Conservation (phyloP, 2,888 invertebrate genomes). For the Branchellion lobata region DNA sequence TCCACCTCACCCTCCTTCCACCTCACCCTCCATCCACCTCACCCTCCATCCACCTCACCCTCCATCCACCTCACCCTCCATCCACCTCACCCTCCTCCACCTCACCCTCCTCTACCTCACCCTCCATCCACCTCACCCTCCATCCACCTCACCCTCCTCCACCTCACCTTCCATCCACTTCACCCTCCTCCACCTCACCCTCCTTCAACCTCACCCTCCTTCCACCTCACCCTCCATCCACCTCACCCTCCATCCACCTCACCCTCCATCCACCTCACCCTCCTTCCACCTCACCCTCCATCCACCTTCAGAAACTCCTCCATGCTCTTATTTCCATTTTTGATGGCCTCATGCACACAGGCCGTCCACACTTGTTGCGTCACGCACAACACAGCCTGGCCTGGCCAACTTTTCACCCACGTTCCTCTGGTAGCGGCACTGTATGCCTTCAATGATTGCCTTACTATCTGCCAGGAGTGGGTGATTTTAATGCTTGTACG, state of each 20-base stretch:
- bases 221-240: too few relatives aligned
- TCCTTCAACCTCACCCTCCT: too few relatives aligned
- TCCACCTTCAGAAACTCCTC: constrained; percentile 68
- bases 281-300: background rate
- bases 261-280: background rate
- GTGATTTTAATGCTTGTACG: background rate
- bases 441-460: constrained; percentile 74
- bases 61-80: too few relatives aligned
- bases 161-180: too few relatives aligned
- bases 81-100: too few relatives aligned
- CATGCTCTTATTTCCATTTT: constrained; percentile 61
- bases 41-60: too few relatives aligned
- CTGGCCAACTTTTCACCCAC: constrained; percentile 65
- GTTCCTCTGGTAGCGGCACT: constrained; percentile 63
- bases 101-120: too few relatives aligned
- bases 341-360: constrained; percentile 60
- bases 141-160: too few relatives aligned
- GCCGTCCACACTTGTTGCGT: constrained; percentile 55
- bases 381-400: constrained; percentile 63
- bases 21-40: too few relatives aligned
- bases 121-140: too few relatives aligned
- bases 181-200: too few relatives aligned
- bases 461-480: constrained; percentile 63
- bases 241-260: background rate
- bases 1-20: too few relatives aligned